A percentile compares a stretch with the other conserved stretches of the same genome.
Evolutionary conservation across 2,797 vertebrate genomes (phyloP).

Genomic region (Spizella passerina): DNA sequence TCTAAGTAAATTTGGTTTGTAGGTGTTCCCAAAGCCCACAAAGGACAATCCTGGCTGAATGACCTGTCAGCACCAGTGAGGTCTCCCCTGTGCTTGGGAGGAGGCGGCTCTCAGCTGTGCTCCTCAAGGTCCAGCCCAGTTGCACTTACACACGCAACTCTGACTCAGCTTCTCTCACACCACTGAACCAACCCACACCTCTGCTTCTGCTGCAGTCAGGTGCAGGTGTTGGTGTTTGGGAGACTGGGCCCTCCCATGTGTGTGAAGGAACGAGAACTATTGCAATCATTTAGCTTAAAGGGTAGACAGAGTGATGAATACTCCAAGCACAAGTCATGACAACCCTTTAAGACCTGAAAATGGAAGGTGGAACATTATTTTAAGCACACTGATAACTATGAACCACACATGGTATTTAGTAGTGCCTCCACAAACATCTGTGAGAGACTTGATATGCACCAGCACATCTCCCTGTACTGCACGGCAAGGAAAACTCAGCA

Average conservation of each 20-base stretch:
- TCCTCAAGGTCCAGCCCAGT: not conserved
- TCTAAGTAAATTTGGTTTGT: not conserved
- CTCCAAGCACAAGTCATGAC: not conserved
- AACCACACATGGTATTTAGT: not conserved
- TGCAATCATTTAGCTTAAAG: not conserved
- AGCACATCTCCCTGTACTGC: not conserved
- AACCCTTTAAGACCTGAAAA: not conserved
- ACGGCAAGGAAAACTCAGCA: not conserved
- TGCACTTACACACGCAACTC: rapidly evolving
- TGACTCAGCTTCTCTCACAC: not conserved
- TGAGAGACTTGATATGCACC: not conserved
- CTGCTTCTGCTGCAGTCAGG: not conserved
- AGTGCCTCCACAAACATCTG: not conserved
- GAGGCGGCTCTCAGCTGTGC: not conserved
- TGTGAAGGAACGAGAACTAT: not conserved
- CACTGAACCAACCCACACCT: rapidly evolving
- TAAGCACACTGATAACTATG: not conserved
- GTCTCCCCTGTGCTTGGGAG: not conserved
- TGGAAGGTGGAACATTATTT: not conserved
- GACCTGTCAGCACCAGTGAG: not conserved
- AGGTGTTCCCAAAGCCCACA: not conserved
- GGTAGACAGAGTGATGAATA: not conserved
- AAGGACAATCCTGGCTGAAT: rapidly evolving
- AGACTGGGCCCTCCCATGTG: not conserved
- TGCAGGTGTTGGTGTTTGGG: rapidly evolving